phyloP scores from a whole-genome alignment of 2,888 invertebrate species.

The Tipula vernalis region DNA sequence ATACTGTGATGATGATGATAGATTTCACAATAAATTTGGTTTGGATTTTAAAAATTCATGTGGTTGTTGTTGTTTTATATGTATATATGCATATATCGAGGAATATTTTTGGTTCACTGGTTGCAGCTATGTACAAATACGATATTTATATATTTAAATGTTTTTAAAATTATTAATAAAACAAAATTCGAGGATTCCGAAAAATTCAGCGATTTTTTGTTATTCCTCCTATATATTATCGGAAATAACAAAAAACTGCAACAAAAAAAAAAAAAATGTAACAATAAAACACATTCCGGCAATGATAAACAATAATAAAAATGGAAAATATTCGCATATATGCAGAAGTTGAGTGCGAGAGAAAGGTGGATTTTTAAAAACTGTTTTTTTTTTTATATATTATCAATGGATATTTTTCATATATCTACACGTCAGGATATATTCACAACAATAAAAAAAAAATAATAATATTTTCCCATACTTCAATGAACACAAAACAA shows the following conservation, averaged over 20 bases:
- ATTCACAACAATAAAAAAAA: constrained; percentile 7
- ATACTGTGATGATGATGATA: background rate
- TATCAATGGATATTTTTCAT: background rate
- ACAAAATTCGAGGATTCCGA: background rate
- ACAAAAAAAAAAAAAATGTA: background rate
- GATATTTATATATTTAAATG: background rate
- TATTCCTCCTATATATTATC: background rate
- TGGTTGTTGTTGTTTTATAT: too few relatives aligned
- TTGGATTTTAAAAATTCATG: background rate
- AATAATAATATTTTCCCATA: background rate
- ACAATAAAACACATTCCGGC: background rate
- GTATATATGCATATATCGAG: too few relatives aligned
- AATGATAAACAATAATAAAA: background rate
- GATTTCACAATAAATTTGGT: background rate
- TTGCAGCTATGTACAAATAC: background rate
- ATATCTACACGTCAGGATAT: constrained; percentile 6
- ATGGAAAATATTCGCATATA: background rate
- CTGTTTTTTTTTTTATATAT: background rate
- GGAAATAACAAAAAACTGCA: background rate
- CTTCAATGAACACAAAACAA: constrained; percentile 7
- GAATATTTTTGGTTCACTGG: too few relatives aligned
- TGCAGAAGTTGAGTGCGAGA: background rate
- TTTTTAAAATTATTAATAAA: background rate
- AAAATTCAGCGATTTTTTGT: background rate
- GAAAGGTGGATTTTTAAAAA: background rate